A percentile compares a stretch with the other conserved stretches of the same genome.
Conservation (phyloP, 2,797 vertebrate genomes). For the Lepilemur ruficaudatus region DNA sequence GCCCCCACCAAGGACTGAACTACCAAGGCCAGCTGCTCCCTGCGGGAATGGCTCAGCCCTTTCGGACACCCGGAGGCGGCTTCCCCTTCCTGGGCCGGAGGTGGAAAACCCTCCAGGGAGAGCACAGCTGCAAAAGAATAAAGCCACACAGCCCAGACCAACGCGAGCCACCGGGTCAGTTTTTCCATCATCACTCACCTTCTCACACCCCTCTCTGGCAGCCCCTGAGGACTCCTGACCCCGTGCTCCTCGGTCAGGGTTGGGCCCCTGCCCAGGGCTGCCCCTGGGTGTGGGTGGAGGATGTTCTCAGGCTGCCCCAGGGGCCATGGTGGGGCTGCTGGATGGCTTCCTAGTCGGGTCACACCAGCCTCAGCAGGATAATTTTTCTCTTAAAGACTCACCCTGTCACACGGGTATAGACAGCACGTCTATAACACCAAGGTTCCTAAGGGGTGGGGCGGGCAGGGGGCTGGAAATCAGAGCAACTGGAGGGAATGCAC, state of each 20-base stretch:
- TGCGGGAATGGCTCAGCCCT: background rate
- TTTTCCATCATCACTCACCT: conserved; percentile 14
- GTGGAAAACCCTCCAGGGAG: background rate
- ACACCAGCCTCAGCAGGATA: background rate
- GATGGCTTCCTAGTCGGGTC: background rate
- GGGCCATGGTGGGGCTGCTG: background rate
- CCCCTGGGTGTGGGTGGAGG: background rate
- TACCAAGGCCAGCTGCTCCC: background rate
- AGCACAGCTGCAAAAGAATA: conserved; percentile 27
- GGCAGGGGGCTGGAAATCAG: background rate
- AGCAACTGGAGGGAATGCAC: background rate
- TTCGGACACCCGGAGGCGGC: background rate
- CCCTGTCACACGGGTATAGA: background rate
- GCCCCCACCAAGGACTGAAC: background rate
- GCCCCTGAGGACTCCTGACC: too few relatives aligned
- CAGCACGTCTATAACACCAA: background rate
- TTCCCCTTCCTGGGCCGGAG: conserved; percentile 56
- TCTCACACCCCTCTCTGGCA: background rate
- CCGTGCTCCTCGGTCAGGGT: fast-evolving
- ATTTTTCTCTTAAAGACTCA: background rate
- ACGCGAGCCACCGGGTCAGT: background rate
- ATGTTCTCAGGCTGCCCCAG: background rate
- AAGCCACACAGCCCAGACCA: background rate
- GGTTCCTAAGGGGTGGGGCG: too few relatives aligned
- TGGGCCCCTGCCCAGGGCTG: background rate